Evolutionary conservation across 2,888 invertebrate genomes (phyloP).

Genomic region (Agriopis marginaria): DNA sequence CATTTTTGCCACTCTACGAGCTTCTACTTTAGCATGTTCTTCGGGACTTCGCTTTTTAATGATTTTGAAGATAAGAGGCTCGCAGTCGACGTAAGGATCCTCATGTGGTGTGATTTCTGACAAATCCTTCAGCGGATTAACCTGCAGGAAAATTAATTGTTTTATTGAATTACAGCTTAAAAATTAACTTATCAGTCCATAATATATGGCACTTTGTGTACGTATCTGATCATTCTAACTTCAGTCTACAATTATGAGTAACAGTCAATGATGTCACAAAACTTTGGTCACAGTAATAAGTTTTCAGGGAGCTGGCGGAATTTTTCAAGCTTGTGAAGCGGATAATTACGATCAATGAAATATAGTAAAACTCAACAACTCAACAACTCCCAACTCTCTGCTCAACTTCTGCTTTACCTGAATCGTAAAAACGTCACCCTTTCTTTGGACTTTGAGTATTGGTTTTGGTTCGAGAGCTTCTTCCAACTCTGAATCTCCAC

Average conservation of each 20-base stretch:
- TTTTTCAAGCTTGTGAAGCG: too few species aligned
- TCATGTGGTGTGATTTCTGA: conserved; percentile 85
- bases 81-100: conserved; percentile 89
- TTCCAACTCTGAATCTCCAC: conserved; percentile 76
- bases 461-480: conserved; percentile 86
- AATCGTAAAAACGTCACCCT: conserved; percentile 88
- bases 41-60: conserved; percentile 86
- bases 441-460: conserved; percentile 88
- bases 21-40: conserved; percentile 83
- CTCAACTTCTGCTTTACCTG: conserved; percentile 65
- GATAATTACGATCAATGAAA: too few species aligned
- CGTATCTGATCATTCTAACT: too few species aligned
- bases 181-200: too few species aligned
- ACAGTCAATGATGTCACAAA: too few species aligned
- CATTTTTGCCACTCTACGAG: conserved; percentile 83
- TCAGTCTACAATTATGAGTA: background rate
- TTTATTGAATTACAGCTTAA: background rate
- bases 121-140: conserved; percentile 89
- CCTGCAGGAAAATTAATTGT: conserved; percentile 53
- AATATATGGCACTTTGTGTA: too few species aligned
- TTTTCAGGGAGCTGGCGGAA: too few species aligned
- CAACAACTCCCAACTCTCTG: too few species aligned
- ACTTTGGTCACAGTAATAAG: too few species aligned
- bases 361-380: too few species aligned
- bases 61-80: conserved; percentile 89